A percentile compares a stretch with the other conserved stretches of the same genome.
Conservation (phyloP, 2,797 vertebrate genomes). For the Salmo trutta region DNA sequence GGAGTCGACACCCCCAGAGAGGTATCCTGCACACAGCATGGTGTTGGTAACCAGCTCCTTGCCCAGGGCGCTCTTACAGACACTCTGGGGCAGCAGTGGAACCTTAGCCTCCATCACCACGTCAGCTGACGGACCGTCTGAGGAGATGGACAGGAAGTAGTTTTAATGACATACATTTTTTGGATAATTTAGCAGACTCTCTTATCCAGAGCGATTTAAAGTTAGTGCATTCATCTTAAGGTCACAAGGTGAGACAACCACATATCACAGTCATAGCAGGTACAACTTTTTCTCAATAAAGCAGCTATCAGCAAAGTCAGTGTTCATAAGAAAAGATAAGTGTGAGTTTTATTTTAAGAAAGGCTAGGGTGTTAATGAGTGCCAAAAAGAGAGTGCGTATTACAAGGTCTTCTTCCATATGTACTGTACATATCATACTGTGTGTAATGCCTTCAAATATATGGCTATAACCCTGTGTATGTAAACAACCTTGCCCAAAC, state of each 20-base stretch:
- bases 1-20: constrained; percentile 88
- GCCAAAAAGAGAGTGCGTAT: too few species aligned
- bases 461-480: neutral
- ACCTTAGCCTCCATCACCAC: constrained; percentile 92
- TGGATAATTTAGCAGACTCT: too few species aligned
- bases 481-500: neutral
- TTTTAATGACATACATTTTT: too few species aligned
- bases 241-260: too few species aligned
- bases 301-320: too few species aligned
- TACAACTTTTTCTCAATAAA: too few species aligned
- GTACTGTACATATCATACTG: neutral
- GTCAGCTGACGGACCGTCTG: constrained; percentile 87
- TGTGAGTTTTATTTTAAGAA: too few species aligned
- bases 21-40: constrained; percentile 92
- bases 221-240: too few species aligned
- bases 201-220: too few species aligned
- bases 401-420: too few species aligned
- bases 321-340: too few species aligned
- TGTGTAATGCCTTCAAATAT: neutral
- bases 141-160: constrained; percentile 15
- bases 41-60: constrained; percentile 86
- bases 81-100: constrained; percentile 85
- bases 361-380: neutral
- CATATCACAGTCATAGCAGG: too few species aligned
- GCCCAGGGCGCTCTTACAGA: constrained; percentile 83